Evolutionary conservation across 2,888 invertebrate species (phyloP), one percentile per base, ranked within the genome.

Genomic region (Tuberolachnus salignus): DNA sequence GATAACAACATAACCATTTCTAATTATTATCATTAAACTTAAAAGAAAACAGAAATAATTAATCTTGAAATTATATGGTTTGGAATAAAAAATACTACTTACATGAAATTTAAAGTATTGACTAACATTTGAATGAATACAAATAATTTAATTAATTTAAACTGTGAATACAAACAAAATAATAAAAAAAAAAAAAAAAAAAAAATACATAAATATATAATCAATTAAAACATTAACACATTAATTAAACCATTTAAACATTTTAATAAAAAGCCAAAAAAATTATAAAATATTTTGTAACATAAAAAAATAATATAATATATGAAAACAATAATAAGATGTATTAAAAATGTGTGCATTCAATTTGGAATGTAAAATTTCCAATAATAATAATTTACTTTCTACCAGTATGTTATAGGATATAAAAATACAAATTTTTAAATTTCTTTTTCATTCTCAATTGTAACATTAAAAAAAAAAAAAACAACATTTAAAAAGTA

Each of bases 301-400:
- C 61, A 34, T 49, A 61, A 34, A 72, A 61, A 16, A 55, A 69
- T 61, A n/a, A 63, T 49, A 46, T 13, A 53, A 23, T 4, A 66
- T 0, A 73, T 21, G n/a, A 66, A 57, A 75, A 75, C 57, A 75
- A 75, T 34, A 57, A 57, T 34, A 74, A 13, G 46, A 57, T 67
- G 6, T 57, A 46, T 66, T 61, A 75, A n/a, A 75, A 74, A 46
- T 46, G 55, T 66, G 75, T 75, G 75, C 46, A 66, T 19, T 66
- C 2, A 61, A 51, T 61, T 69, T 78, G 78, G 78, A 78, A 78
- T 78, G 78, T 78, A 69, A 78, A 59, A 61, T 67, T 51, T 69
- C 73, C 63, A 74, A 64, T 53, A 74, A 73, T 59, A 73, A 64
- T 53, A 74, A 53, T 74, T 23, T 44, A n/a, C 11, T 74, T 63